These are phyloP conservation scores for Lordiphosa collinella DNA, from an alignment of 1,140 invertebrate species.

Conservation along the genomic window DNA sequence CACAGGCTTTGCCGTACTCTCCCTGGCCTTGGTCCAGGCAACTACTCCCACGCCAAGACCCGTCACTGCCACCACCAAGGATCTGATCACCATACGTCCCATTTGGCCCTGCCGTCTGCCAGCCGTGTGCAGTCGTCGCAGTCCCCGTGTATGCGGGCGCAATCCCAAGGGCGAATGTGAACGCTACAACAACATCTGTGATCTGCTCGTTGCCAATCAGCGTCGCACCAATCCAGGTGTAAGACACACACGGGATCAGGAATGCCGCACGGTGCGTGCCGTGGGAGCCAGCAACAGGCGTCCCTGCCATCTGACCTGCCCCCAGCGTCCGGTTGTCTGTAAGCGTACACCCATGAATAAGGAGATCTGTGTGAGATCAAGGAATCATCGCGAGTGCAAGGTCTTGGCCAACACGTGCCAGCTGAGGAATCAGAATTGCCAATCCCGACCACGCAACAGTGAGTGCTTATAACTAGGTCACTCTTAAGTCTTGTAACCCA, in stretches of 20 bases:
- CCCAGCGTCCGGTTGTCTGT: slow-evolving; percentile 24
- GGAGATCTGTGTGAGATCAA: slow-evolving; percentile 45
- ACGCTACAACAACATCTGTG: slow-evolving; percentile 50
- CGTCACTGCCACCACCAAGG: background rate
- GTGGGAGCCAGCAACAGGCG: slow-evolving; percentile 15
- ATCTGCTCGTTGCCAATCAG: slow-evolving; percentile 22
- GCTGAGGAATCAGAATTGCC: slow-evolving; percentile 51
- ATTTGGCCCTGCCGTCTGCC: slow-evolving; percentile 18
- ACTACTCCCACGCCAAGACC: slow-evolving; percentile 1
- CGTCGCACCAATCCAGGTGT: slow-evolving; percentile 1
- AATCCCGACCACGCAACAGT: slow-evolving; percentile 45
- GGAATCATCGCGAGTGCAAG: slow-evolving; percentile 36
- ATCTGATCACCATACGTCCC: no score
- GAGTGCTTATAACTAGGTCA: slow-evolving; percentile 6
- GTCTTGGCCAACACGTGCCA: slow-evolving; percentile 51
- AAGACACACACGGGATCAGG: slow-evolving; percentile 32
- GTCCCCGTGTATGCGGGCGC: slow-evolving; percentile 46
- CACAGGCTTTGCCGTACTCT: no score
- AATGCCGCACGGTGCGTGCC: slow-evolving; percentile 32
- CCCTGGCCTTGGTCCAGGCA: background rate
- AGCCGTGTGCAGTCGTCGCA: slow-evolving; percentile 25
- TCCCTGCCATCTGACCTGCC: slow-evolving; percentile 36
- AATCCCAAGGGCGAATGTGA: slow-evolving; percentile 35
- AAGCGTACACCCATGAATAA: slow-evolving; percentile 3
- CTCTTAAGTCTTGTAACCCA: background rate